Conservation (phyloP, 2,797 vertebrate genomes). For the Sciurus vulgaris region DNA sequence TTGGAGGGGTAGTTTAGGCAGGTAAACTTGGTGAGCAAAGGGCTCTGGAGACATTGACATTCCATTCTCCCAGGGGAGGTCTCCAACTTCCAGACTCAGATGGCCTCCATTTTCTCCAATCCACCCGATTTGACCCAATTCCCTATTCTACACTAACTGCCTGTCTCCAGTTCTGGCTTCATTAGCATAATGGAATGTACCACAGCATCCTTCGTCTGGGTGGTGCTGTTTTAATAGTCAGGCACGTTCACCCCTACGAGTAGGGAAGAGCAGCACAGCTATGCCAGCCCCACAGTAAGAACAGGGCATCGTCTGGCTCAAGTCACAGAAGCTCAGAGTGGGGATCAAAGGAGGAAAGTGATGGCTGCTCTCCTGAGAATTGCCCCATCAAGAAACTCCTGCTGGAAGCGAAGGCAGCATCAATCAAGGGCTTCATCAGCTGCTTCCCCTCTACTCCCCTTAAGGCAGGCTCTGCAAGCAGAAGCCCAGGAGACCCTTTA, state of each 20-base stretch:
- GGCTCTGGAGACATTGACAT: too few relatives aligned
- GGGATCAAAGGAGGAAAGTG: not conserved
- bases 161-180: too few relatives aligned
- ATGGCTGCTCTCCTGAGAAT: not conserved
- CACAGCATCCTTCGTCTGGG: not conserved
- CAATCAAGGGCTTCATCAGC: not conserved
- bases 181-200: not conserved
- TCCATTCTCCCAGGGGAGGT: too few relatives aligned
- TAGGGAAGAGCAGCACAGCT: not conserved
- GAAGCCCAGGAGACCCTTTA: not conserved
- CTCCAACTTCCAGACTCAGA: too few relatives aligned
- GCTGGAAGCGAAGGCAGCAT: not conserved
- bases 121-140: too few relatives aligned
- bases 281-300: not conserved
- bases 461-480: not conserved
- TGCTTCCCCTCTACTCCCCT: not conserved
- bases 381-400: not conserved
- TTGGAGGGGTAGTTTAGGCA: too few relatives aligned
- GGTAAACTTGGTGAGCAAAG: too few relatives aligned
- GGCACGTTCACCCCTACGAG: not conserved
- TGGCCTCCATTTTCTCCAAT: too few relatives aligned
- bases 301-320: not conserved
- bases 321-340: not conserved
- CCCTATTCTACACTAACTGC: too few relatives aligned
- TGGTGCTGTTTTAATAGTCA: not conserved